Evolutionary conservation across 2,888 invertebrate species (phyloP).

Genomic region (Drosophila subquinaria): DNA sequence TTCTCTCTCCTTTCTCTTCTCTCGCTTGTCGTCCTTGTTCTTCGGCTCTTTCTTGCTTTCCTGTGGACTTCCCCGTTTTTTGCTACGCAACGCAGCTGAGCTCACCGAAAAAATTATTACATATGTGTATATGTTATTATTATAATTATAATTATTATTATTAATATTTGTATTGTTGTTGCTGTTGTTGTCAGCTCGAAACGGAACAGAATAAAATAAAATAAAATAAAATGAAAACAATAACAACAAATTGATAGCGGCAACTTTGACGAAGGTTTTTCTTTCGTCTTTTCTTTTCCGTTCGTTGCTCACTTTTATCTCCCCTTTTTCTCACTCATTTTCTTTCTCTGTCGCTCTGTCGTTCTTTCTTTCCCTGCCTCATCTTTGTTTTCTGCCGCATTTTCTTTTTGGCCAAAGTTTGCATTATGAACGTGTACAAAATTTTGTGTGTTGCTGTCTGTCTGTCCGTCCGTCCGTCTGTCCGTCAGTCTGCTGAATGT

Average conservation of each 20-base stretch:
- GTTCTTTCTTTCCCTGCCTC: slow-evolving; percentile 20
- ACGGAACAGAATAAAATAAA: background rate
- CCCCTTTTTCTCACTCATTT: background rate
- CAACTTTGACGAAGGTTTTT: slow-evolving; percentile 73
- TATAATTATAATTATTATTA: slow-evolving; percentile 27
- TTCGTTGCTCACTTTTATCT: slow-evolving; percentile 3
- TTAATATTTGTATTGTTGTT: slow-evolving; percentile 43
- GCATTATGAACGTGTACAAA: slow-evolving; percentile 61
- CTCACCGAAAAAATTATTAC: slow-evolving; percentile 54
- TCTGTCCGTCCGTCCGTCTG: slow-evolving; percentile 9
- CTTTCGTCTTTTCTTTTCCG: slow-evolving; percentile 1
- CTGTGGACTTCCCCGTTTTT: slow-evolving; percentile 35
- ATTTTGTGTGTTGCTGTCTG: slow-evolving; percentile 43
- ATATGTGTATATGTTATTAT: slow-evolving; percentile 27
- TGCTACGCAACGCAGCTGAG: slow-evolving; percentile 32
- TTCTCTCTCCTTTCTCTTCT: background rate
- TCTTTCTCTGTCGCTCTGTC: background rate
- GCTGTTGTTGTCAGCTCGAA: slow-evolving; percentile 20
- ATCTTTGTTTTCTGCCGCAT: slow-evolving; percentile 35
- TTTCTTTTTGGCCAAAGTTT: slow-evolving; percentile 57
- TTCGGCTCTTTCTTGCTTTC: slow-evolving; percentile 11
- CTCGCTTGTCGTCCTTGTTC: slow-evolving; percentile 1
- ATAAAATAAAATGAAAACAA: slow-evolving; percentile 19
- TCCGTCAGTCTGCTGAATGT: slow-evolving; percentile 50
- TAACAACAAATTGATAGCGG: slow-evolving; percentile 58